Evolutionary conservation across 1,140 invertebrate genomes (phyloP), one percentile per base, ranked within the genome.

Genomic region (Papilio glaucus): DNA sequence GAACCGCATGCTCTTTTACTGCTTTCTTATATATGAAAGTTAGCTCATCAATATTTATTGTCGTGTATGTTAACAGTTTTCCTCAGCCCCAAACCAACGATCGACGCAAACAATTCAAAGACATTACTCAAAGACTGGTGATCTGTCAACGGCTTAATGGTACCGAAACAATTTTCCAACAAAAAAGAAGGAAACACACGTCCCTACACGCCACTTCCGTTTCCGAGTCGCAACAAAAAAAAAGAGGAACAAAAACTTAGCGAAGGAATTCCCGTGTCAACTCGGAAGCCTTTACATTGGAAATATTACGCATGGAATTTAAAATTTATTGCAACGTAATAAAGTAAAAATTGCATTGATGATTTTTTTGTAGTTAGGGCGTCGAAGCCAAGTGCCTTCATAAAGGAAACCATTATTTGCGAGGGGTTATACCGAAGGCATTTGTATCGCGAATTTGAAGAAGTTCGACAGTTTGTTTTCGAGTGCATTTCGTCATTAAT

Each of bases 401-500:
- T 85, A 88, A 85, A 92, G 89, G 90, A 91, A 92, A 90, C 90
- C 89, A 92, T 92, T 92, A 92, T 91, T 92, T 89, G 74, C 84
- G 87, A 85, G 85, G 87, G 89, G 86, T 87, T 91, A 88, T 86
- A 85, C 83, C 83, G 80, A 83, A 82, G 82, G 85, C 89, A 87
- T 92, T 91, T 92, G 90, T 92, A 91, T 89, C 79, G 87, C 77
- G 89, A 85, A 90, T 92, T 92, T 92, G 90, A 91, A 92, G 90
- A 92, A 92, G 87, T 92, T 92, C 88, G 89, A 91, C 90, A 90
- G 89, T 92, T 92, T 91, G 89, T 91, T 89, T 88, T 88, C 90
- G 88, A 92, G 90, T 91, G 90, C 90, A 92, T 92, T 92, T 90
- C 78, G 83, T 89, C 90, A 92, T 92, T 92, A 92, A 92, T 92